Evolutionary conservation across 2,797 vertebrate genomes (phyloP), one percentile per base, ranked within the genome.

Genomic region (Paguma larvata): DNA sequence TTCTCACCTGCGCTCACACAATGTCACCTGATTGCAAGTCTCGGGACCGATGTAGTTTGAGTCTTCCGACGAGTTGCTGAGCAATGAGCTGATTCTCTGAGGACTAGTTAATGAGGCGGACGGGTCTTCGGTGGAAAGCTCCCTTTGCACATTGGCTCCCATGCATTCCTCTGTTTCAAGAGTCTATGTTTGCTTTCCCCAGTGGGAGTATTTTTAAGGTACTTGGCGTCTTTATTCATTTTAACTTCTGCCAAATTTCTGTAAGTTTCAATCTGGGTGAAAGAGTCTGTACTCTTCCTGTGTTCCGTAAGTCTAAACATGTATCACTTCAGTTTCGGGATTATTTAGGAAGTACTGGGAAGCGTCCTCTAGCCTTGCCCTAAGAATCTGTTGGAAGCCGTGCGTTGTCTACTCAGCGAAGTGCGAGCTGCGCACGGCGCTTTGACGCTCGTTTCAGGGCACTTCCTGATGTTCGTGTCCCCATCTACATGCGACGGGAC

Each of bases 91-190:
- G 15, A 0, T 4, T 5, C 72, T 34, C 19, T 8, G 0, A 0
- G 4, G 46, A 5, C n/a, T 2, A 3, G 30, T 13, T 38, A 62
- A 6, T 7, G 62, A n/a, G 3, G 6, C 0, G 3, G 63, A 27
- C 79, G 2, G 56, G 25, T 0, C 0, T 1, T 2, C 5, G 6
- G 13, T 1, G 10, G 27, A 5, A n/a, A 23, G 7, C 0, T 27
- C 23, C 10, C 25, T 46, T 6, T 5, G n/a, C 80, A 1, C 6
- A 0, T 4, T 0, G 21, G 32, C 9, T 38, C 25, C 1, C 34
- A 44, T 11, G 12, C 30, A 3, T 87, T 68, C 72, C 96, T 85
- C 56, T 73, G 13, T 80, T 32, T 82, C 56, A 27, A n/a, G 63
- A 44, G 65, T 5, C 51, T 0, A 4, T n/a, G 56, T 75, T 44